Base-by-base conservation (phyloP, 2,797 vertebrate species). In the Platalea minor region DNA sequence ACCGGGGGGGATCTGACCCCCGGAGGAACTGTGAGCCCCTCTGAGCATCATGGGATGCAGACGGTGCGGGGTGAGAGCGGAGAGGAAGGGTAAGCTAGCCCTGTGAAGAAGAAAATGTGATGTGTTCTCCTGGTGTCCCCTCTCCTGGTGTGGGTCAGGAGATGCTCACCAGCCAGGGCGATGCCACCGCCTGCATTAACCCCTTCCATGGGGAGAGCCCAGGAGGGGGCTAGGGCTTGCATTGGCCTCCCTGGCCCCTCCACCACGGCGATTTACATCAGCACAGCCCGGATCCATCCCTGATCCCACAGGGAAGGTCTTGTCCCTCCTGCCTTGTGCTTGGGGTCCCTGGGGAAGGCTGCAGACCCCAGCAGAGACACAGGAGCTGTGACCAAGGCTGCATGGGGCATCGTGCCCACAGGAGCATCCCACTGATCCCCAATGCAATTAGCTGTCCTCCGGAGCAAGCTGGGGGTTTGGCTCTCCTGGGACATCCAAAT, bases 341-440 rank as follows among this genome's bases (percentile, higher is more conserved):
- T 26, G 19, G 28, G 5, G 11, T 45, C 37, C 45, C 63, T 60
- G 79, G 33, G 39, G 28, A 50, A 65, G 64, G 73, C 16, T 85
- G n/a, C 6, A 48, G 54, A 57, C 13, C 43, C 33, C 72, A 59
- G 54, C 26, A 80, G 80, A 18, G 45, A 23, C 5, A 6, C 1
- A 12, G 19, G 50, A 89, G 61, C 53, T 61, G n/a, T 60, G 70
- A 64, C 12, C 25, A 64, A 87, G 31, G n/a, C 77, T 92, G 64
- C 1, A 0, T 12, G 39, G 41, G 39, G 31, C n/a, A 57, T 19
- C 2, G 1, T 1, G 2, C 12, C 29, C 54, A 33, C 0, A 0
- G 57, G 28, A 85, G 13, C 51, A 63, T 63, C 51, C 60, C 21
- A 26, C 18, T 46, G 41, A 69, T 74, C 11, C 23, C 41, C 35